phyloP scores from a whole-genome alignment of 2,888 invertebrate genomes.

The Drosophila kuntzei region DNA sequence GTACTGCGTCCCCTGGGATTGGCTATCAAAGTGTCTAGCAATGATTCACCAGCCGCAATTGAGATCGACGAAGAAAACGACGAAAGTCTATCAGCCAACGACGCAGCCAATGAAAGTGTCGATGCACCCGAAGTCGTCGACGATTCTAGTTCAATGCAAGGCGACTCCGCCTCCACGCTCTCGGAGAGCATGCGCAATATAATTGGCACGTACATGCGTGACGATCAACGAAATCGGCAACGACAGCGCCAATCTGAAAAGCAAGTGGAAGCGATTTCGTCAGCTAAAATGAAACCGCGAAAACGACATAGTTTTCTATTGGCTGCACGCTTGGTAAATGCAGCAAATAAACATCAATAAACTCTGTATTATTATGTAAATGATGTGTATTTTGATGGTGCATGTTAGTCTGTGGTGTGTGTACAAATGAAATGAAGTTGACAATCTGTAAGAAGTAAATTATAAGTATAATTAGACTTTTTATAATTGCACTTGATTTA shows the following conservation, averaged over 20 bases:
- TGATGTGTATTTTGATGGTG: slow-evolving; percentile 48
- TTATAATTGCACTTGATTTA: slow-evolving; percentile 40
- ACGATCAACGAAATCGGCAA: slow-evolving; percentile 54
- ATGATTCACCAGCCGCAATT: not conserved
- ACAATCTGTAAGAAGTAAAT: slow-evolving; percentile 49
- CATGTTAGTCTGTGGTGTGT: slow-evolving; percentile 28
- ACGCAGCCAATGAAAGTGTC: slow-evolving; percentile 12
- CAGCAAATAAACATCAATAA: slow-evolving; percentile 46
- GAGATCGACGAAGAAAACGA: slow-evolving; percentile 2
- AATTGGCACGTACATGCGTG: slow-evolving; percentile 62
- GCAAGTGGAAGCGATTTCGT: not conserved
- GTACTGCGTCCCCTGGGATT: slow-evolving; percentile 49
- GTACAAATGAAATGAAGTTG: slow-evolving; percentile 47
- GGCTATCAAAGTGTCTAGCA: slow-evolving; percentile 14
- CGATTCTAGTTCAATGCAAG: slow-evolving; percentile 13
- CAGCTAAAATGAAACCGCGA: slow-evolving; percentile 24
- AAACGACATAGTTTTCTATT: slow-evolving; percentile 27
- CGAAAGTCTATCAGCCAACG: slow-evolving; percentile 6
- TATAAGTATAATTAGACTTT: slow-evolving; percentile 9
- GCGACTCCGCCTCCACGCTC: slow-evolving; percentile 25
- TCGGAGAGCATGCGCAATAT: slow-evolving; percentile 63
- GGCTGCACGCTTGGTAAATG: slow-evolving; percentile 49
- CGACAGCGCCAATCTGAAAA: slow-evolving; percentile 53
- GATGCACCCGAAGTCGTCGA: slow-evolving; percentile 24
- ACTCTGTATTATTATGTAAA: slow-evolving; percentile 39